Conservation (phyloP, 2,113 vertebrate genomes). For the Emydocephalus ijimae region DNA sequence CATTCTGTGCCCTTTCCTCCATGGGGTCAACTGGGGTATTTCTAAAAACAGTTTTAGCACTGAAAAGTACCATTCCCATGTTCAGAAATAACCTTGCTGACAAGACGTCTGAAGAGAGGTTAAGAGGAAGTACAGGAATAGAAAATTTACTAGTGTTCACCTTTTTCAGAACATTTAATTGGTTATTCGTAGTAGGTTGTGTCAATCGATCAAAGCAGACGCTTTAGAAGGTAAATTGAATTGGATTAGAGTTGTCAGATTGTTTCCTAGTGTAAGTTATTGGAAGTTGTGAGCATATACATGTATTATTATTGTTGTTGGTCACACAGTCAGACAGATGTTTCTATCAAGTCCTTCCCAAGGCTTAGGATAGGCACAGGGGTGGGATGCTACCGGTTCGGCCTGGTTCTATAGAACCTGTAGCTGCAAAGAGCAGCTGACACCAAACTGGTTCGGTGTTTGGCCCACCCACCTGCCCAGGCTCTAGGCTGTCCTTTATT, state of each 20-base stretch:
- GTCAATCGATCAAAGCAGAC: neutral
- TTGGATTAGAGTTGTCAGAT: neutral
- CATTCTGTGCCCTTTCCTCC: neutral
- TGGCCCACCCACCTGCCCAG: too few species aligned
- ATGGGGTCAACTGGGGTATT: neutral
- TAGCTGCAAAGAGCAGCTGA: too few species aligned
- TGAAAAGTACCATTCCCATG: neutral
- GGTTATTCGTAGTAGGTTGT: neutral
- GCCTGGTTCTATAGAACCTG: too few species aligned
- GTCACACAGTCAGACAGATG: neutral
- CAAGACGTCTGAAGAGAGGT: neutral
- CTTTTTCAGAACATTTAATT: neutral
- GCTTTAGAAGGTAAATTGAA: neutral
- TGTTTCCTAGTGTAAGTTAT: neutral
- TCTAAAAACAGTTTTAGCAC: neutral
- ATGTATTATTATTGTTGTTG: neutral
- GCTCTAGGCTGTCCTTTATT: too few species aligned
- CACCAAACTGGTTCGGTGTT: too few species aligned
- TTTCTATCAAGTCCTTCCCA: neutral
- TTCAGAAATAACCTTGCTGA: neutral
- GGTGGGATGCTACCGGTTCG: too few species aligned
- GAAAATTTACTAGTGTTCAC: neutral
- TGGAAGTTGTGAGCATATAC: neutral
- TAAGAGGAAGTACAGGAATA: neutral
- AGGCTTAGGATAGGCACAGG: neutral